Evolutionary conservation across 2,113 vertebrate species (phyloP).

Genomic region (Myrmecobius fasciatus): DNA sequence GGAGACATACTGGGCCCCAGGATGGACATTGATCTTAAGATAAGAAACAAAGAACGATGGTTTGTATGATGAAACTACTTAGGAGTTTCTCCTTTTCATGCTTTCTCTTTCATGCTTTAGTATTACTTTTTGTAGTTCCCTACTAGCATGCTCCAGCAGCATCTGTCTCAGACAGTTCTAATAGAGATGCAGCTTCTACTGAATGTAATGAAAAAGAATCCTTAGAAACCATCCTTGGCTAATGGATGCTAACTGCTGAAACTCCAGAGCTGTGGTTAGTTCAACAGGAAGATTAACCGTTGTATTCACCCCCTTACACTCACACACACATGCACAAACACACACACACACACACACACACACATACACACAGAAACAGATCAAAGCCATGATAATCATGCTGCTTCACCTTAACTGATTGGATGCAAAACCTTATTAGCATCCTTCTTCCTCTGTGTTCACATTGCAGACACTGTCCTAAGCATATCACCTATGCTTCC

Average conservation of each 20-base stretch:
- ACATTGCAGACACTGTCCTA: not conserved
- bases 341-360: not conserved
- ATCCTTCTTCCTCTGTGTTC: not conserved
- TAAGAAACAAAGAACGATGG: not conserved
- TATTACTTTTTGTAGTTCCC: not conserved
- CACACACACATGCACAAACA: not conserved
- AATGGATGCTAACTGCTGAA: not conserved
- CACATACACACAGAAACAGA: not conserved
- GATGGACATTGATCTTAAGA: not conserved
- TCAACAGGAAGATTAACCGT: not conserved
- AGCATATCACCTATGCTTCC: not conserved
- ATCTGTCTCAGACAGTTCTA: not conserved
- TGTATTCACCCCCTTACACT: not conserved
- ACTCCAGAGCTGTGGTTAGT: not conserved
- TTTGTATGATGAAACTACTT: not conserved
- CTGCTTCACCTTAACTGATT: not conserved
- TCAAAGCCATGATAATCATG: not conserved
- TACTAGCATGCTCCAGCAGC: not conserved
- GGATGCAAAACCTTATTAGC: not conserved
- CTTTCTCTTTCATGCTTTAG: not conserved
- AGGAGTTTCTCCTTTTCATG: not conserved
- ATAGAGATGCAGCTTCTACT: not conserved
- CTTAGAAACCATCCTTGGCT: not conserved
- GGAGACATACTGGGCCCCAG: not conserved
- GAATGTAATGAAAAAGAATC: not conserved